Evolutionary conservation across 1,140 invertebrate species (phyloP), one percentile per base, ranked within the genome.

Genomic region (Cheumatopsyche charites): DNA sequence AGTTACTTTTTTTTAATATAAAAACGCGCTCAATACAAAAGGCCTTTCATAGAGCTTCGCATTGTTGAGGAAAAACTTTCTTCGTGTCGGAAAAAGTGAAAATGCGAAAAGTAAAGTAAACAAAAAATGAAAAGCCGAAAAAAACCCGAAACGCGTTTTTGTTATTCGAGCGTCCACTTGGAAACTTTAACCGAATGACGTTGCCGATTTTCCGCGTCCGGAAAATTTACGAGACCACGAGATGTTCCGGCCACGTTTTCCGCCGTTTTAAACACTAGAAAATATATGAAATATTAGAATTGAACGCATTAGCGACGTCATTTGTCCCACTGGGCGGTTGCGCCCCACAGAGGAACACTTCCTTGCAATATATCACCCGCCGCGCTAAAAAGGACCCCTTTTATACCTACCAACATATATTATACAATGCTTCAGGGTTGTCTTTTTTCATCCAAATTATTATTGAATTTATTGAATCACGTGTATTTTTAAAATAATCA

Each of bases 361-460:
- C 72, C 72, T 61, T 43, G 52, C 62, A 43, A 73, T 73, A 73
- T 70, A 73, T 73, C 72, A 73, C 66, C 55, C 21, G 23, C 66
- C 72, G 61, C 67, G 62, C 23, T 63, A 63, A 73, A 73, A 73
- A 70, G 72, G 72, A 70, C 58, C 45, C 45, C 29, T 70, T 73
- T 73, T 70, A n/a, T 13, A 36, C n/a, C n/a, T n/a, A n/a, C 29
- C 3, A 9, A 36, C 3, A 36, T 36, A 36, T 36, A 36, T 9
- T 4, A 36, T 36, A 36, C 29, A n/a, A n/a, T n/a, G n/a, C n/a
- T n/a, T n/a, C n/a, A n/a, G n/a, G n/a, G n/a, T n/a, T n/a, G n/a
- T n/a, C n/a, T n/a, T n/a, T n/a, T n/a, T n/a, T n/a, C n/a, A n/a
- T n/a, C n/a, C n/a, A n/a, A n/a, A n/a, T n/a, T n/a, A n/a, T n/a